Percentiles rank a stretch among this genome's conserved stretches.
These are phyloP conservation scores for Egretta garzetta DNA, from an alignment of 2,113 vertebrate species.

Conservation along the genomic window DNA sequence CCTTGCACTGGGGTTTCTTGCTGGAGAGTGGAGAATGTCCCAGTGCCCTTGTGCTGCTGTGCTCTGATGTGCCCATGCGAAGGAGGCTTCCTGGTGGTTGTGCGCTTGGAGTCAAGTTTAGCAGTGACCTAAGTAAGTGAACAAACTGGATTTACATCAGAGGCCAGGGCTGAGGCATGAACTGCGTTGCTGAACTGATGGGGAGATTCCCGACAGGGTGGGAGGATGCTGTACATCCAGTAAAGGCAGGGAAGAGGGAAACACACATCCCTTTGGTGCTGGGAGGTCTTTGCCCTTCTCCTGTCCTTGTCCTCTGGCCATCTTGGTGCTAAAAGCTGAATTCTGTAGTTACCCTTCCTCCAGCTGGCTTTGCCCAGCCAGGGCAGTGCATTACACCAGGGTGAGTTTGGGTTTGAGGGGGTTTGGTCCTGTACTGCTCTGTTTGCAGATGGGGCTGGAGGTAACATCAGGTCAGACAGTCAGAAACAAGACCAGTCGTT, in stretches of 20 bases:
- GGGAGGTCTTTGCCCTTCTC: background rate
- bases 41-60: background rate
- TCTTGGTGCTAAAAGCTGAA: background rate
- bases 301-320: background rate
- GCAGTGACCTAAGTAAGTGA: fast-evolving
- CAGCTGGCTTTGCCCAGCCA: background rate
- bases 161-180: background rate
- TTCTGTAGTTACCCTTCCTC: background rate
- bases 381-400: fast-evolving
- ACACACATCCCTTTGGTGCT: background rate
- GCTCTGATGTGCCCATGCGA: fast-evolving
- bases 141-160: background rate
- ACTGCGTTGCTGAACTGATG: background rate
- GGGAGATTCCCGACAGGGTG: background rate
- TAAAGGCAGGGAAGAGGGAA: background rate
- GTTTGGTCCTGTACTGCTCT: background rate
- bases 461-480: background rate
- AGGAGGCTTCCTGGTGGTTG: background rate
- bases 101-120: background rate
- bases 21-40: background rate
- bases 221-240: background rate
- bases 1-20: background rate
- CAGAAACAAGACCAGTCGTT: background rate
- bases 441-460: background rate
- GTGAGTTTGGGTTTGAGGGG: background rate